These are phyloP conservation scores for Apteryx owenii DNA, from an alignment of 2,113 vertebrate species.

Conservation along the genomic window DNA sequence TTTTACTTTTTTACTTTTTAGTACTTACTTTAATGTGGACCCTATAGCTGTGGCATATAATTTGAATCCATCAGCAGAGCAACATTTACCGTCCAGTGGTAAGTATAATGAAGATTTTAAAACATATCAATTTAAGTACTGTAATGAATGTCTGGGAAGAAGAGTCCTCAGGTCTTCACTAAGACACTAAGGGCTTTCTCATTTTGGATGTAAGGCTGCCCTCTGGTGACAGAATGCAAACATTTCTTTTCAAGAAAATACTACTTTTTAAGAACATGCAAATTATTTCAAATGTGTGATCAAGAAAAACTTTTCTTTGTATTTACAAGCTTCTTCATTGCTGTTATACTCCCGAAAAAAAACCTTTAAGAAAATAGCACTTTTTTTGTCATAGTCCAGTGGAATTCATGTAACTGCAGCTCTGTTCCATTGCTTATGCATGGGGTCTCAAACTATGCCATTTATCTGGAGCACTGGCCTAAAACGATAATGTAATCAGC, in stretches of 20 bases:
- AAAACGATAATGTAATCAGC: background rate
- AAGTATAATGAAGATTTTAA: background rate
- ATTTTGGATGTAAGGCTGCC: conserved; percentile 19
- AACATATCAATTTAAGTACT: fast-evolving
- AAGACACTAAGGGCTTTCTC: background rate
- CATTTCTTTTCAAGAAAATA: background rate
- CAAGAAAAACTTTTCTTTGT: background rate
- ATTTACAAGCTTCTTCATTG: background rate
- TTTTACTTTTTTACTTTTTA: conserved; percentile 48
- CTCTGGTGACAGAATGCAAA: conserved; percentile 45
- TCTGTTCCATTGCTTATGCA: background rate
- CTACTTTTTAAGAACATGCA: fast-evolving
- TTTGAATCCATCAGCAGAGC: conserved; percentile 67
- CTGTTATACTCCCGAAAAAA: background rate
- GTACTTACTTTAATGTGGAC: conserved; percentile 87
- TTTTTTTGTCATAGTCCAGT: background rate
- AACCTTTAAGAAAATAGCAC: background rate
- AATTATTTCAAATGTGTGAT: fast-evolving
- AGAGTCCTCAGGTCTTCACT: background rate
- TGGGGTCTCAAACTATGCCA: background rate
- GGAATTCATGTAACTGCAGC: background rate
- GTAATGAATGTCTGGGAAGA: background rate
- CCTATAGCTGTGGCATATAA: conserved; percentile 80
- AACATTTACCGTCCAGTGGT: conserved; percentile 62
- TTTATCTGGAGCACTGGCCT: background rate